Evolutionary conservation across 1,140 invertebrate species (phyloP).

Genomic region (Pseudomyrmex pallidus): DNA sequence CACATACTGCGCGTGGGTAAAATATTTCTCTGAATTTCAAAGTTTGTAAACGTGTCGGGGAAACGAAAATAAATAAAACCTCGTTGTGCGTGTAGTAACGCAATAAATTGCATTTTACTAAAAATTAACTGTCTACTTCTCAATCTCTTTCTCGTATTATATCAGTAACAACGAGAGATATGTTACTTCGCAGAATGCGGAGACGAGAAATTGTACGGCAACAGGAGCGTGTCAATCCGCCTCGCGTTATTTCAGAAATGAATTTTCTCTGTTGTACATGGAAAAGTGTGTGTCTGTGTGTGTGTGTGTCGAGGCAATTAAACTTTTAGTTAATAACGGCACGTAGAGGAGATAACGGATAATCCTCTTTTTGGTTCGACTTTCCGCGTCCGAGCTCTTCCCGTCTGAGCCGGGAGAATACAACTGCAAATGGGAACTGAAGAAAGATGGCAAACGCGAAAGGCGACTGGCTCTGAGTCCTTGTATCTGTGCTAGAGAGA

Average conservation of each 20-base stretch:
- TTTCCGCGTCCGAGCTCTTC: constrained; percentile 19
- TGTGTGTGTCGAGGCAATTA: constrained; percentile 8
- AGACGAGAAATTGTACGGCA: background rate
- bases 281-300: background rate
- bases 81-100: too few species aligned
- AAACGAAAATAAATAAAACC: too few species aligned
- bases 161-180: too few species aligned
- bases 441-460: background rate
- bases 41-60: too few species aligned
- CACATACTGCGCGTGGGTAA: background rate
- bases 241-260: background rate
- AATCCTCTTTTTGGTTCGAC: constrained; percentile 34
- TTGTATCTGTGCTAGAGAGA: too few species aligned
- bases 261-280: background rate
- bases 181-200: too few species aligned
- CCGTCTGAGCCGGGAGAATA: background rate
- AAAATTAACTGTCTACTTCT: too few species aligned
- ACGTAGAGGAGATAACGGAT: constrained; percentile 35
- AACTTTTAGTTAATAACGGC: constrained; percentile 46
- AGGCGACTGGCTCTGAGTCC: too few species aligned
- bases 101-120: too few species aligned
- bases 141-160: too few species aligned
- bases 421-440: background rate
- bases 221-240: constrained; percentile 2
- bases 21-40: too few species aligned